Conservation (phyloP, 2,113 vertebrate species). For the Acanthochromis polyacanthus region DNA sequence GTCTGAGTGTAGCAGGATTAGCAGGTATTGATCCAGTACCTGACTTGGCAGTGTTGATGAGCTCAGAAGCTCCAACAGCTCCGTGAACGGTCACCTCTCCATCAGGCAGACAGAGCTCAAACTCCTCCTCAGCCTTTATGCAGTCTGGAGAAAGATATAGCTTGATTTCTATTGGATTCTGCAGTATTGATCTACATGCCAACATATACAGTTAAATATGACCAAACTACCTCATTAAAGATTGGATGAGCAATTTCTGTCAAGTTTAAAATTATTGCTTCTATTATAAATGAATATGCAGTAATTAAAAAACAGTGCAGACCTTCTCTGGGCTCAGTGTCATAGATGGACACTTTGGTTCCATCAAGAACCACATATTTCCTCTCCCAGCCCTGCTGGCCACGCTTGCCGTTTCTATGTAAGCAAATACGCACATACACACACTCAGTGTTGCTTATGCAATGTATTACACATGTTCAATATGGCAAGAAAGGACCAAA, state of each 20-base stretch:
- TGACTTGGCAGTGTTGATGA: constrained; percentile 99
- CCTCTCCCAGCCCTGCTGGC: constrained; percentile 97
- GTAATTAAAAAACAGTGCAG: constrained; percentile 27
- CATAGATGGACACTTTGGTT: constrained; percentile 95
- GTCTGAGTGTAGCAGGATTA: constrained; percentile 15
- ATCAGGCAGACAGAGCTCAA: constrained; percentile 97
- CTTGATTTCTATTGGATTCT: not conserved
- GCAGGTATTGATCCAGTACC: constrained; percentile 82
- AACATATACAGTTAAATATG: constrained; percentile 4
- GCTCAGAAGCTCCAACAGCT: constrained; percentile 95
- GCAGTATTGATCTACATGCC: not conserved
- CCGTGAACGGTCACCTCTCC: constrained; percentile 97
- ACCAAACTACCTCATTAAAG: not conserved
- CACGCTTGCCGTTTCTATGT: constrained; percentile 94
- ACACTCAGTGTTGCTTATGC: not conserved
- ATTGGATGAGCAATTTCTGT: not conserved
- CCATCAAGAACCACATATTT: constrained; percentile 98
- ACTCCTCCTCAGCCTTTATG: constrained; percentile 93
- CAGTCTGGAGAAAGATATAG: constrained; percentile 81
- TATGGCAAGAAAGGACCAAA: not conserved
- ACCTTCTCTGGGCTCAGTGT: constrained; percentile 96
- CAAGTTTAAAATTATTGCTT: not conserved
- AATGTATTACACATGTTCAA: not conserved
- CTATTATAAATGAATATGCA: not conserved
- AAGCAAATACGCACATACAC: constrained; percentile 32